Evolutionary conservation across 1,140 invertebrate species (phyloP).

Genomic region (Saxidomus purpurata): DNA sequence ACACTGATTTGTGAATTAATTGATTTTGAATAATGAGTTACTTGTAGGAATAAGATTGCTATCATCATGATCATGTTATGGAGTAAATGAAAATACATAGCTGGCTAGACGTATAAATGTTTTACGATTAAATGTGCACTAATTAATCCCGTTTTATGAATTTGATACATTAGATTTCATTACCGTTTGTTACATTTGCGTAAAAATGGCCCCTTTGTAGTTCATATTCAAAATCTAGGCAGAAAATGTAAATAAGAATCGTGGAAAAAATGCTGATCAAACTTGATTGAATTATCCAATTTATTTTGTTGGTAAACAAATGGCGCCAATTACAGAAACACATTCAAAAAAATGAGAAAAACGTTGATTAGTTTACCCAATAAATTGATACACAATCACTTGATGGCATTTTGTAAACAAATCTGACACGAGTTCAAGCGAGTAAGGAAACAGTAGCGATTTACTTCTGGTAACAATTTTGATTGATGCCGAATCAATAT

Average conservation of each 20-base stretch:
- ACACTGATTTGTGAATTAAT: not conserved
- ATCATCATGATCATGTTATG: not conserved
- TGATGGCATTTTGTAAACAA: conserved; percentile 27
- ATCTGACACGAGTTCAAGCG: conserved; percentile 8
- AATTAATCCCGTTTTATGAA: not conserved
- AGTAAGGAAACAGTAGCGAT: conserved; percentile 25
- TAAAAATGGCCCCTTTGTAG: not conserved
- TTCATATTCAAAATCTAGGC: not conserved
- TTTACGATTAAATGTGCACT: not conserved
- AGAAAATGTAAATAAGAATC: not conserved
- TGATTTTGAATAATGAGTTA: not conserved
- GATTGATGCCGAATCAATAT: conserved; percentile 43
- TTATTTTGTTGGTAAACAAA: conserved; percentile 41
- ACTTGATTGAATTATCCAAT: conserved; percentile 9
- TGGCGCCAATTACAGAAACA: conserved; percentile 33
- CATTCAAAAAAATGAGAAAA: conserved; percentile 4
- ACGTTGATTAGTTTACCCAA: conserved; percentile 33
- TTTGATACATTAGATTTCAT: not conserved
- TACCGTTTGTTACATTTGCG: not conserved
- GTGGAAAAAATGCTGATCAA: not conserved
- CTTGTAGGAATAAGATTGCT: not conserved
- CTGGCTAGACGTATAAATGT: conserved; percentile 7
- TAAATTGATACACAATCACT: conserved; percentile 49
- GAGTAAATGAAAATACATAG: not conserved
- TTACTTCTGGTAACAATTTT: conserved; percentile 10